Percentiles rank a stretch among this genome's conserved stretches.
phyloP scores from a whole-genome alignment of 1,140 invertebrate genomes.

The Lepidotrigona ventralis region DNA sequence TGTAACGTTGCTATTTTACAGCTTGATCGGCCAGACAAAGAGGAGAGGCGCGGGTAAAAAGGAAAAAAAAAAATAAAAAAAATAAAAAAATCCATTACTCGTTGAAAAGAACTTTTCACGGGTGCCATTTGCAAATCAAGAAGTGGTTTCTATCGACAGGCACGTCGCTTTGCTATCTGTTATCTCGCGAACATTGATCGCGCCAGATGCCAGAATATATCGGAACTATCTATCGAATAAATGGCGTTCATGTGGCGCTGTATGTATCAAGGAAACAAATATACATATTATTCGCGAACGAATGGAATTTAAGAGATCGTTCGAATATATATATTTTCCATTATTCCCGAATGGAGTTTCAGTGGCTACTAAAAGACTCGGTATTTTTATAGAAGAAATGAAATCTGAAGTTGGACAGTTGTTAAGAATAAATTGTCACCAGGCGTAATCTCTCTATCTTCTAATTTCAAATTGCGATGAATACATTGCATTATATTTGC shows the following conservation, averaged over 20 bases:
- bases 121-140: slow-evolving; percentile 31
- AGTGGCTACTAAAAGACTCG: neutral
- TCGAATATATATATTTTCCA: neutral
- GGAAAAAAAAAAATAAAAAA: too few species aligned
- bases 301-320: neutral
- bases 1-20: slow-evolving; percentile 50
- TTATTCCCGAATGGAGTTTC: neutral
- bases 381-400: neutral
- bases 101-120: slow-evolving; percentile 20
- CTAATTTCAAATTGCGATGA: too few species aligned
- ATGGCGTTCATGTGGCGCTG: neutral
- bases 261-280: neutral
- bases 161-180: slow-evolving; percentile 18
- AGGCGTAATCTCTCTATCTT: too few species aligned
- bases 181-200: slow-evolving; percentile 12
- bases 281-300: neutral
- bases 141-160: slow-evolving; percentile 28
- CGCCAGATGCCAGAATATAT: neutral
- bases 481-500: too few species aligned
- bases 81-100: slow-evolving; percentile 45
- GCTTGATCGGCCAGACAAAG: slow-evolving; percentile 33
- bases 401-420: too few species aligned
- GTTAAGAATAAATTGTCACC: too few species aligned
- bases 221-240: slow-evolving; percentile 5
- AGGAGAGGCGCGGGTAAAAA: neutral